Evolutionary conservation across 2,113 vertebrate genomes (phyloP).

Genomic region (Apodemus speciosus): DNA sequence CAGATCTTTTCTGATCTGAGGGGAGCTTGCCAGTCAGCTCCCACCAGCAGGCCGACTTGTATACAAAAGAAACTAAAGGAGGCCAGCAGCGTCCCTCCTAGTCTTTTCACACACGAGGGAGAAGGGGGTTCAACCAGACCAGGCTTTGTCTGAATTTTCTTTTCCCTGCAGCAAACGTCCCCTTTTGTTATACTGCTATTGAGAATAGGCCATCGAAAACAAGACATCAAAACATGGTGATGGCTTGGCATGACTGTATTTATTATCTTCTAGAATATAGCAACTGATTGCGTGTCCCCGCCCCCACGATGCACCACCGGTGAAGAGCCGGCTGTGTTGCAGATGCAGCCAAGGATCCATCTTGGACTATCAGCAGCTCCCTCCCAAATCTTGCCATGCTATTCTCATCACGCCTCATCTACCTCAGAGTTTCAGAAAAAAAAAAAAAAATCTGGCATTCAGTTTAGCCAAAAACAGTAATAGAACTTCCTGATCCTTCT

Average conservation of each 20-base stretch:
- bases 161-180: conserved; percentile 36
- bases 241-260: conserved; percentile 35
- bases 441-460: neutral
- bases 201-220: conserved; percentile 6
- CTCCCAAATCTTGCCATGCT: conserved; percentile 55
- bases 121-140: conserved; percentile 34
- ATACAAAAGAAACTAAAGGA: conserved; percentile 70
- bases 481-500: conserved; percentile 5
- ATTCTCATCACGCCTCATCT: conserved; percentile 55
- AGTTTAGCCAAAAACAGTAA: neutral
- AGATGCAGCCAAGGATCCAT: conserved; percentile 73
- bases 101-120: conserved; percentile 49
- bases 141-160: conserved; percentile 72
- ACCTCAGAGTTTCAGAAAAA: neutral
- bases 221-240: conserved; percentile 21
- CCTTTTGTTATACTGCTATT: conserved; percentile 40
- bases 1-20: conserved; percentile 60
- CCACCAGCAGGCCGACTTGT: conserved; percentile 18
- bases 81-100: conserved; percentile 43
- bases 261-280: conserved; percentile 50
- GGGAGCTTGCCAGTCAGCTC: conserved; percentile 66
- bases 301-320: conserved; percentile 56
- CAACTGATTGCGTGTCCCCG: conserved; percentile 32
- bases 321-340: conserved; percentile 38
- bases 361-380: conserved; percentile 64